Percentiles rank a stretch among this genome's conserved stretches.
These are phyloP conservation scores for Dendroctonus ponderosae DNA, from an alignment of 1,140 invertebrate genomes.

Conservation along the genomic window DNA sequence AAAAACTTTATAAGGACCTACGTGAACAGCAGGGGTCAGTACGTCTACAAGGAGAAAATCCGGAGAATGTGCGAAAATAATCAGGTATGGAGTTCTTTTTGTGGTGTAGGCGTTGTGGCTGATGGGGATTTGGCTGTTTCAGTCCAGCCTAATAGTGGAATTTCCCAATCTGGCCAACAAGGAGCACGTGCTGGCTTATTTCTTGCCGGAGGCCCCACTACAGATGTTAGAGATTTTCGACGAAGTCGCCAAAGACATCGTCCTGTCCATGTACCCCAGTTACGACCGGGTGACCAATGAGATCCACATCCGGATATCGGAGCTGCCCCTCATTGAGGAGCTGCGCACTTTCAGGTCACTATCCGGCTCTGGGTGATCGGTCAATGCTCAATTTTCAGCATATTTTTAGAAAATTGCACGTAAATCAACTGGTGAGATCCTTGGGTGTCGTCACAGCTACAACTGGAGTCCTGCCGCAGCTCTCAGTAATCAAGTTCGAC, in stretches of 20 bases:
- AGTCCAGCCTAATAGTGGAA: slow-evolving; percentile 89
- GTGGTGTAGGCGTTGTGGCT: background rate
- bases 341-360: slow-evolving; percentile 81
- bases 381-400: slow-evolving; percentile 5
- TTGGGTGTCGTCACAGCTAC: slow-evolving; percentile 94
- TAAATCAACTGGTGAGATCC: slow-evolving; percentile 93
- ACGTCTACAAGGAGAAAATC: slow-evolving; percentile 91
- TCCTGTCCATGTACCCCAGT: slow-evolving; percentile 91
- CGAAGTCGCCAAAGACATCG: slow-evolving; percentile 92
- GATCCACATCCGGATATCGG: slow-evolving; percentile 92
- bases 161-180: slow-evolving; percentile 87
- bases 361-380: no score
- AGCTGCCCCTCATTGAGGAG: slow-evolving; percentile 94
- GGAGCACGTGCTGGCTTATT: slow-evolving; percentile 93
- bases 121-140: slow-evolving; percentile 37
- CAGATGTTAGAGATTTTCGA: slow-evolving; percentile 97
- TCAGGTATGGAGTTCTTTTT: slow-evolving; percentile 48
- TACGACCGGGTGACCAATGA: slow-evolving; percentile 92
- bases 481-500: slow-evolving; percentile 95
- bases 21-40: slow-evolving; percentile 82
- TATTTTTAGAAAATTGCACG: slow-evolving; percentile 57
- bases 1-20: slow-evolving; percentile 93
- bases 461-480: slow-evolving; percentile 93
- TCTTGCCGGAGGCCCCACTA: slow-evolving; percentile 93
- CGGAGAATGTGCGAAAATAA: slow-evolving; percentile 93